Conservation (phyloP, 2,888 invertebrate species). For the Parasteatoda lunata region DNA sequence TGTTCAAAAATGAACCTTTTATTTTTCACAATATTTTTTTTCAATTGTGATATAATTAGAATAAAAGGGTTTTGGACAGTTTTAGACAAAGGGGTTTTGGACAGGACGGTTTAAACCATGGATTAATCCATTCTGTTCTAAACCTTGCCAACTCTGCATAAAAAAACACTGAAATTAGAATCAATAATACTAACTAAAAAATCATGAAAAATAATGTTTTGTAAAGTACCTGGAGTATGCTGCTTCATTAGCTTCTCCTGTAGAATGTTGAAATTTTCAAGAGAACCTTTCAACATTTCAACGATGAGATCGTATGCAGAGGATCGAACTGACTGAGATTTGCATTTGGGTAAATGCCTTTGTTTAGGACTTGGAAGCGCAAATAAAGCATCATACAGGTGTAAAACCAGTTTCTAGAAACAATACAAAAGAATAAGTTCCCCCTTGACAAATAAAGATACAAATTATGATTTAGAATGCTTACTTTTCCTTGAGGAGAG, state of each 20-base stretch:
- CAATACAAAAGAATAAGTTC: conserved; percentile 4
- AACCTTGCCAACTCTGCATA: no score
- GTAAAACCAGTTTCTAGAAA: conserved; percentile 73
- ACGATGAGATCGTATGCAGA: conserved; percentile 93
- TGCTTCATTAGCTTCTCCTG: conserved; percentile 89
- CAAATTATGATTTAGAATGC: conserved; percentile 1
- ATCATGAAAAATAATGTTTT: no score
- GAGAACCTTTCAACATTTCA: conserved; percentile 88
- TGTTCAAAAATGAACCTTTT: no score
- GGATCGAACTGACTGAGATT: conserved; percentile 88
- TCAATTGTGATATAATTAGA: no score
- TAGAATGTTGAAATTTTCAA: conserved; percentile 88
- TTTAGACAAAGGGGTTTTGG: no score
- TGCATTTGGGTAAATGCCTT: conserved; percentile 92
- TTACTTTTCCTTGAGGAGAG: conserved; percentile 81
- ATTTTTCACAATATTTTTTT: no score
- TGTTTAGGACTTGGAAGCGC: conserved; percentile 90
- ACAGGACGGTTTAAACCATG: no score
- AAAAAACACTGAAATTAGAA: no score
- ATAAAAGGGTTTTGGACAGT: no score
- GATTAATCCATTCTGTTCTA: no score
- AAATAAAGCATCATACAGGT: conserved; percentile 90
- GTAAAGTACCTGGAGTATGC: conserved; percentile 82
- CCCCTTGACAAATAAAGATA: conserved; percentile 14
- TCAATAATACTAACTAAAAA: no score